Base-by-base conservation (phyloP, 2,113 vertebrate genomes). In the Panthera leo region DNA sequence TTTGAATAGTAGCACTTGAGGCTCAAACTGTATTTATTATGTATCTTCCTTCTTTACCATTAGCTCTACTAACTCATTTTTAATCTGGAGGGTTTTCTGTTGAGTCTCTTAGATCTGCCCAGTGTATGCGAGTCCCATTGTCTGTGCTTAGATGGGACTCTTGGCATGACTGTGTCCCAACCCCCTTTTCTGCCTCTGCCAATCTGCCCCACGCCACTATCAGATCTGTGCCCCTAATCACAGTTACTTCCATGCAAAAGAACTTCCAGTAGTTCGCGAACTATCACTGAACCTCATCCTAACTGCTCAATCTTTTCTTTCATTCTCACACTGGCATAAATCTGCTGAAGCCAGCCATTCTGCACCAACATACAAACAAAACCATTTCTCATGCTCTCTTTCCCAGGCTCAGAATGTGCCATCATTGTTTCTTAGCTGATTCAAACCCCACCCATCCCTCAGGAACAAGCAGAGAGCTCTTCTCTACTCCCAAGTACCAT, bases 311-410 rank as follows among this genome's bases (percentile, higher is more conserved):
- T 21, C 45, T 71, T 25, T 86, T 65, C 65, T 73, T 68, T 82
- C 12, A 7, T 70, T 93, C 61, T 83, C 67, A 73, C 23, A 55
- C 34, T 89, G 29, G 29, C 39, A 27, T 61, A 75, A 76, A 29
- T 63, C 84, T 86, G n/a, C 48, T 93, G 36, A 94, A 94, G 89
- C 27, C 63, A 89, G 91, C 63, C 79, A 53, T 75, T 76, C 88
- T 42, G 16, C 10, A 18, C 27, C n/a, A 76, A 78, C 71, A 82
- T 68, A 45, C 82, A 86, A 94, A 34, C 67, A n/a, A 63, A 94
- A 90, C 3, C 36, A 76, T 34, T 73, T 93, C 68, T 91, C 39
- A 13, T 63, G 23, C 48, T 68, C 27, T 48, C 51, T 68, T 34
- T 73, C 31, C 51, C 31, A 34, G 79, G 31, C 14, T 45, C 83